Percentiles rank a stretch among this genome's conserved stretches.
Evolutionary conservation across 2,113 vertebrate species (phyloP).

Genomic region (Eira barbara): DNA sequence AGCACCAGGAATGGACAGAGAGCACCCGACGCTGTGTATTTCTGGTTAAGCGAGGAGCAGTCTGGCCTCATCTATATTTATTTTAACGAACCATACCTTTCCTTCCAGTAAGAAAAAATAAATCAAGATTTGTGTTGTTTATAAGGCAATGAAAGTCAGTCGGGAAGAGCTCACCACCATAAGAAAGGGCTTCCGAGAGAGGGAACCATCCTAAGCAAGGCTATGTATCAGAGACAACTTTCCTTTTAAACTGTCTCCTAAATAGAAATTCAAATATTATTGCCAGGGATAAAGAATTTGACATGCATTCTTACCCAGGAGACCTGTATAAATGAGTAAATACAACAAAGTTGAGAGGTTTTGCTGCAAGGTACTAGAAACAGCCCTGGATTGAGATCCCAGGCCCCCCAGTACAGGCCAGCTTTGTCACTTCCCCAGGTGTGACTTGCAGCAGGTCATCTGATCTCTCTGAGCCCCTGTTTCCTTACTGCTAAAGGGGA

Average conservation of each 20-base stretch:
- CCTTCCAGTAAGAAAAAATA: background rate
- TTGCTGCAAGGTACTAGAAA: background rate
- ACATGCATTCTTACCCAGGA: background rate
- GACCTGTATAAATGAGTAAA: background rate
- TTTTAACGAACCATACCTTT: constrained; percentile 12
- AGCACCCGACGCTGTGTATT: background rate
- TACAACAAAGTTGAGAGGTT: background rate
- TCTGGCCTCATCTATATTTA: background rate
- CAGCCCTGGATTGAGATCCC: background rate
- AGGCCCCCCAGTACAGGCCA: rapidly evolving
- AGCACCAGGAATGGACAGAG: rapidly evolving
- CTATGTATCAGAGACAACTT: background rate
- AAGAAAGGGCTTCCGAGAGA: background rate
- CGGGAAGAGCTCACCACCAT: background rate
- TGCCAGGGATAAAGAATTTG: constrained; percentile 19
- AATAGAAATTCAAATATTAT: background rate
- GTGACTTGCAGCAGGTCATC: background rate
- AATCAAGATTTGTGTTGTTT: background rate
- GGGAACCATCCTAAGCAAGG: background rate
- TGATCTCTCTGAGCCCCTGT: background rate
- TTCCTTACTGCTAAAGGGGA: background rate
- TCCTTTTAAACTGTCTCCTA: background rate
- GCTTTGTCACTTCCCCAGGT: background rate
- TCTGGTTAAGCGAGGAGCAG: background rate
- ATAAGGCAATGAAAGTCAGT: background rate